Conservation (phyloP, 2,113 vertebrate genomes). For the Daubentonia madagascariensis region DNA sequence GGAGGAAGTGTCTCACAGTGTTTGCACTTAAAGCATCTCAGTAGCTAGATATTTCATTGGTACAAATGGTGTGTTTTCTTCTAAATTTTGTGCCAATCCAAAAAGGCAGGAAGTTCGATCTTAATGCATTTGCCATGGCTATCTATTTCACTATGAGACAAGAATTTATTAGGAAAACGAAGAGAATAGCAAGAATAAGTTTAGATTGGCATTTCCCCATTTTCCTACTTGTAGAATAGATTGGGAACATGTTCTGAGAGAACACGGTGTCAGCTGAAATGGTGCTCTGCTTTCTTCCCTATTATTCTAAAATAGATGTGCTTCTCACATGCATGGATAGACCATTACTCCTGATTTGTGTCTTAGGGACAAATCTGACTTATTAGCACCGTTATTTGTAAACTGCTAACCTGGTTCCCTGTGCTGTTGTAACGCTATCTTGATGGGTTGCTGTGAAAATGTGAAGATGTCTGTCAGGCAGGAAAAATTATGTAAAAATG, state of each 20-base stretch:
- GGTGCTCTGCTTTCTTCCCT: slow-evolving; percentile 49
- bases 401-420: slow-evolving; percentile 81
- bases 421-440: slow-evolving; percentile 77
- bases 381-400: slow-evolving; percentile 83
- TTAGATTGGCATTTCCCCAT: slow-evolving; percentile 58
- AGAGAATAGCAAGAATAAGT: slow-evolving; percentile 71
- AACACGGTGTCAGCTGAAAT: slow-evolving; percentile 63
- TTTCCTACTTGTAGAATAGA: slow-evolving; percentile 66
- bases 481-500: slow-evolving; percentile 86
- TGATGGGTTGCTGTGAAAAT: slow-evolving; percentile 81
- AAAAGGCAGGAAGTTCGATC: slow-evolving; percentile 66
- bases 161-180: slow-evolving; percentile 70
- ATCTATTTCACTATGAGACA: slow-evolving; percentile 64
- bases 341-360: slow-evolving; percentile 69
- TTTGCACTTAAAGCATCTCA: slow-evolving; percentile 46
- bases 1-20: slow-evolving; percentile 46
- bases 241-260: slow-evolving; percentile 50
- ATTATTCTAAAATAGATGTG: slow-evolving; percentile 80
- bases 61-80: slow-evolving; percentile 63
- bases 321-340: slow-evolving; percentile 73
- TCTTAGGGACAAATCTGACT: slow-evolving; percentile 74
- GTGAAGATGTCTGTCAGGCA: slow-evolving; percentile 82
- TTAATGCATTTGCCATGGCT: slow-evolving; percentile 70
- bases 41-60: slow-evolving; percentile 58
- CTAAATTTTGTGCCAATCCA: slow-evolving; percentile 45